A percentile compares a stretch with the other conserved stretches of the same genome.
Evolutionary conservation across 2,797 vertebrate species (phyloP).

Genomic region (Otolemur crassicaudatus): DNA sequence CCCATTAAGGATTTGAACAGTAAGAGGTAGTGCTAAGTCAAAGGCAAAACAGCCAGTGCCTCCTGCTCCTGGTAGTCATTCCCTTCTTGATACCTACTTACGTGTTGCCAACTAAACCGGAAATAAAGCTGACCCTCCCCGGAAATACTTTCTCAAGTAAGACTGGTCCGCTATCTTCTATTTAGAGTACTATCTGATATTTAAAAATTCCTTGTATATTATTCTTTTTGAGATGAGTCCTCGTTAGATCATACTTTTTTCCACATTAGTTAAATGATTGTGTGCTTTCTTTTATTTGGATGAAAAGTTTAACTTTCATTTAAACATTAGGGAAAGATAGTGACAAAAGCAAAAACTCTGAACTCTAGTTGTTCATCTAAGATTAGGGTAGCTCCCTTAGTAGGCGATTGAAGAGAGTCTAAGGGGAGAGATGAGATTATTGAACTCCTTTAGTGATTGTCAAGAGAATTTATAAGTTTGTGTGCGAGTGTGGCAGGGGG

Average conservation of each 20-base stretch:
- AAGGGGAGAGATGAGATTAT: neutral
- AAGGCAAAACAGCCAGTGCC: neutral
- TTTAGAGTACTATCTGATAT: neutral
- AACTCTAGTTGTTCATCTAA: neutral
- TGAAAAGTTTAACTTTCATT: neutral
- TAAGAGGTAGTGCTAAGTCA: neutral
- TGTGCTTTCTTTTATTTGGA: slow-evolving; percentile 5
- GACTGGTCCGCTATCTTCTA: neutral
- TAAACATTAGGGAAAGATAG: neutral
- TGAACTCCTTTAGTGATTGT: neutral
- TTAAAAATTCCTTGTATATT: neutral
- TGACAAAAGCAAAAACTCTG: neutral
- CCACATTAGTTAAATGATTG: neutral
- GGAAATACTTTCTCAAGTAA: neutral
- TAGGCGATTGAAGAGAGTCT: slow-evolving; percentile 6
- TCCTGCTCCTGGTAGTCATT: neutral
- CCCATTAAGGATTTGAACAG: neutral
- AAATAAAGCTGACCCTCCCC: neutral
- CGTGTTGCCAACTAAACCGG: neutral
- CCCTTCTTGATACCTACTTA: neutral
- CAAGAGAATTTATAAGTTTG: neutral
- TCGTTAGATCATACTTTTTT: neutral
- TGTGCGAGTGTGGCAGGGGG: neutral
- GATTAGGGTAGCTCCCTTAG: neutral
- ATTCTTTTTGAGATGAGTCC: neutral